phyloP scores from a whole-genome alignment of 2,888 invertebrate genomes.

The Caenorhabditis afra region DNA sequence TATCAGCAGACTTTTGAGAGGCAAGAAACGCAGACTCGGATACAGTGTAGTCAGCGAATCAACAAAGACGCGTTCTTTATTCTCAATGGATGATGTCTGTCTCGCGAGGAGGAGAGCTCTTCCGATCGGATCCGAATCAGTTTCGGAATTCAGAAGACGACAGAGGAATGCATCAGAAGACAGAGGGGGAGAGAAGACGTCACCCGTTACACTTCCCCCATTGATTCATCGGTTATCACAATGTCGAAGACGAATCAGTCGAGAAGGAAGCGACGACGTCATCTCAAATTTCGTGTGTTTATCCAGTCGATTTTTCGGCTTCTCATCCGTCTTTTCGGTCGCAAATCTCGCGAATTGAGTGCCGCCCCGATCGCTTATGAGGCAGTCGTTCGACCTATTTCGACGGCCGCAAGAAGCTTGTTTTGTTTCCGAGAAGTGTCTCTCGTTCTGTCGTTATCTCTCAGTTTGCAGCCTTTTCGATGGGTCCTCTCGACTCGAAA shows the following conservation, averaged over 20 bases:
- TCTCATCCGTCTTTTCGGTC: conserved; percentile 19
- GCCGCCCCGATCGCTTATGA: conserved; percentile 46
- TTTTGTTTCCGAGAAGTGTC: conserved; percentile 27
- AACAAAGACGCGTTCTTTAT: neutral
- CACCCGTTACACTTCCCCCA: no score
- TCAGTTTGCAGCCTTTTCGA: neutral
- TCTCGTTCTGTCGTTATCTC: no score
- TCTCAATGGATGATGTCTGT: neutral
- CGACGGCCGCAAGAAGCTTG: conserved; percentile 45
- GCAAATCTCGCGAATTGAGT: conserved; percentile 34
- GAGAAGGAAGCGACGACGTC: neutral
- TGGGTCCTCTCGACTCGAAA: conserved; percentile 25
- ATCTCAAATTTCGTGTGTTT: no score
- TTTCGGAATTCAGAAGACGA: no score
- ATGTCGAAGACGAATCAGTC: neutral
- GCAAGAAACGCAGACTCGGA: conserved; percentile 18
- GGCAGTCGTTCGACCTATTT: conserved; percentile 47
- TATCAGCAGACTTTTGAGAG: neutral
- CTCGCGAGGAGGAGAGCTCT: no score
- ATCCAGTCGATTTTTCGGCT: neutral
- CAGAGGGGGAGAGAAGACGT: no score
- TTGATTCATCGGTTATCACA: neutral
- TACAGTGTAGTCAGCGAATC: conserved; percentile 22
- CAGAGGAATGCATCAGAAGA: no score
- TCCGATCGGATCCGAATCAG: no score